phyloP scores from a whole-genome alignment of 2,797 vertebrate genomes.

The Darevskia mixta region DNA sequence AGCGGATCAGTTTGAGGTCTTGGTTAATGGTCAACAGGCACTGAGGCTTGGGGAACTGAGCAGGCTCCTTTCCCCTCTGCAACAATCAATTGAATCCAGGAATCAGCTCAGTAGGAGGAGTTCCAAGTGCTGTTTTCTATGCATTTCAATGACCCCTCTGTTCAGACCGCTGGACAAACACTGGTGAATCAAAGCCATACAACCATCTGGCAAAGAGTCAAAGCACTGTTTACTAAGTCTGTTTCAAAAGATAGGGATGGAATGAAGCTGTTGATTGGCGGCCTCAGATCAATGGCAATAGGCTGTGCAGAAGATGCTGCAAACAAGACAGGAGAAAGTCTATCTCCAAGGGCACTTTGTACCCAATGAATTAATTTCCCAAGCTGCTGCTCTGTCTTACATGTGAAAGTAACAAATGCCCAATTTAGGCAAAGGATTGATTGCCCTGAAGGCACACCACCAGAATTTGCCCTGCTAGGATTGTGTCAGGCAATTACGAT shows the following conservation, averaged over 20 bases:
- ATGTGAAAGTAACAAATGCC: not conserved
- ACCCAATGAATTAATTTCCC: not conserved
- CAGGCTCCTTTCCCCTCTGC: slow-evolving; percentile 45
- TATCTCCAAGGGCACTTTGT: not conserved
- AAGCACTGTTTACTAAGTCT: not conserved
- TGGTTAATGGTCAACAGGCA: slow-evolving; percentile 55
- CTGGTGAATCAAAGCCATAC: slow-evolving; percentile 3
- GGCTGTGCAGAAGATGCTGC: not conserved
- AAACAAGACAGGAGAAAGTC: not conserved
- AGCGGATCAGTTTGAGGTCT: slow-evolving; percentile 2
- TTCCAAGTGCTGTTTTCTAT: rapidly evolving
- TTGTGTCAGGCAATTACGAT: not conserved
- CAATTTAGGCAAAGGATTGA: not conserved
- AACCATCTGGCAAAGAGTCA: not conserved
- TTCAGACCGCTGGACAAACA: not conserved
- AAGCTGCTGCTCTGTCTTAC: not conserved
- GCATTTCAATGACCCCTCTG: slow-evolving; percentile 1
- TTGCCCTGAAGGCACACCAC: not conserved
- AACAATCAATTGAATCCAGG: not conserved
- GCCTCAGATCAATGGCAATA: not conserved
- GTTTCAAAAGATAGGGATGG: not conserved
- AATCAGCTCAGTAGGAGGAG: slow-evolving; percentile 29
- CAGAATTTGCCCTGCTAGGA: not conserved
- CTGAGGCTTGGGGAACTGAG: not conserved
- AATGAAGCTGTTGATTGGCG: not conserved